These are phyloP conservation scores for Stenchaetothrips biformis DNA, from an alignment of 2,888 invertebrate species.

Conservation along the genomic window DNA sequence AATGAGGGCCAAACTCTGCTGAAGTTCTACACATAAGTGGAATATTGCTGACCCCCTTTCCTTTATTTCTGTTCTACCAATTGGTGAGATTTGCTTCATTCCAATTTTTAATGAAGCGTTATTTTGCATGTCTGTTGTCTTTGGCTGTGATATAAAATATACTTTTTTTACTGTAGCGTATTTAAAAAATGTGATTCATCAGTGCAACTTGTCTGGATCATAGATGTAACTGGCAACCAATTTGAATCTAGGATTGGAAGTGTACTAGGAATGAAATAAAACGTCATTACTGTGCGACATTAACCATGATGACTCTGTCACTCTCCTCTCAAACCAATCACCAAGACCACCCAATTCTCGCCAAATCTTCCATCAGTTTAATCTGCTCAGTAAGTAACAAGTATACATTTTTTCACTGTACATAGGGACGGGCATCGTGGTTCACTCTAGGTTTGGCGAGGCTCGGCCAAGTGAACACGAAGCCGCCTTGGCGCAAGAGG, in stretches of 20 bases:
- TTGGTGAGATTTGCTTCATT: neutral
- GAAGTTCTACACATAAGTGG: neutral
- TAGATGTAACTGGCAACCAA: neutral
- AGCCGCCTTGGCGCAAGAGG: neutral
- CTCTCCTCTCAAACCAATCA: too few relatives aligned
- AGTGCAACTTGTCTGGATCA: neutral
- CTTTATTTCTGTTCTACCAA: too few relatives aligned
- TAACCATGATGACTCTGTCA: too few relatives aligned
- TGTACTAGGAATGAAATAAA: neutral
- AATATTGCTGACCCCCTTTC: too few relatives aligned
- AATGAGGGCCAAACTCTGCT: neutral
- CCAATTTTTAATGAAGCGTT: neutral
- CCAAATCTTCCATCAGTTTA: too few relatives aligned
- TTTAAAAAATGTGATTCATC: neutral
- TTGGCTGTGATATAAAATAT: constrained; percentile 16
- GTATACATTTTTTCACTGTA: neutral
- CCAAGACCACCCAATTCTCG: too few relatives aligned
- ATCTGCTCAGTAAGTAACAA: neutral
- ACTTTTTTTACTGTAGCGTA: constrained; percentile 2
- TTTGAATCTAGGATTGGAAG: neutral
- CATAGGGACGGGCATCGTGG: neutral
- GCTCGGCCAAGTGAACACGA: neutral
- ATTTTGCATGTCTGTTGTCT: neutral
- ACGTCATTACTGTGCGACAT: neutral
- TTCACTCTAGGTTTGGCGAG: too few relatives aligned